Evolutionary conservation across 2,888 invertebrate species (phyloP), one percentile per base, ranked within the genome.

Genomic region (Hemicrepidius hirtus): DNA sequence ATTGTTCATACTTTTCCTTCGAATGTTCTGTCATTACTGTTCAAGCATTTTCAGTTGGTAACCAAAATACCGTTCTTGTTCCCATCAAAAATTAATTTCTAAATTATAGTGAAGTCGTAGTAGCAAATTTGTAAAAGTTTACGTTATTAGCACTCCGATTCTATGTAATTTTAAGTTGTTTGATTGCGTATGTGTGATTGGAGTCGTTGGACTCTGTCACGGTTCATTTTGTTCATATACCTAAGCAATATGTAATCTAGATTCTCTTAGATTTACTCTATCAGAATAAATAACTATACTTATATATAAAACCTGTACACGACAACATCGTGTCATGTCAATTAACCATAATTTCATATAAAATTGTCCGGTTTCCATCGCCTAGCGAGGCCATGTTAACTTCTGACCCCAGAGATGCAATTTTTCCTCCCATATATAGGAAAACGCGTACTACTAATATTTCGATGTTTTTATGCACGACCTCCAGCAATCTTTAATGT

Each of bases 51-150:
- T n/a, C n/a, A n/a, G n/a, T n/a, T n/a, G n/a, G n/a, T n/a, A 32
- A 32, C 32, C 7, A 9, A 32, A 9, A 1, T 9, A 32, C 32
- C 32, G 32, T 32, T 32, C 5, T 9, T 9, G 9, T 32, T 32
- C 32, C 32, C 9, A 9, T 5, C 9, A 2, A 24, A n/a, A 50
- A 4, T n/a, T 24, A 68, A 49, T 68, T 62, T 68, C 60, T 62
- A 50, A 68, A 68, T 68, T 68, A 62, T 40, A 62, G 68, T 40
- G 62, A 68, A 68, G 28, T 24, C 28, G 41, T 6, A 53, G 13
- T 46, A 46, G 12, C n/a, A 35, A 37, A 13, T 53, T 65, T 40
- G 20, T 41, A 55, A 57, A 66, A 57, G 32, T 21, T 24, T 21
- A 13, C n/a, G 28, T 35, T 53, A 64, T 64, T 64, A 49, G 10